Evolutionary conservation across 2,797 vertebrate species (phyloP).

Genomic region (Gymnocypris eckloni): DNA sequence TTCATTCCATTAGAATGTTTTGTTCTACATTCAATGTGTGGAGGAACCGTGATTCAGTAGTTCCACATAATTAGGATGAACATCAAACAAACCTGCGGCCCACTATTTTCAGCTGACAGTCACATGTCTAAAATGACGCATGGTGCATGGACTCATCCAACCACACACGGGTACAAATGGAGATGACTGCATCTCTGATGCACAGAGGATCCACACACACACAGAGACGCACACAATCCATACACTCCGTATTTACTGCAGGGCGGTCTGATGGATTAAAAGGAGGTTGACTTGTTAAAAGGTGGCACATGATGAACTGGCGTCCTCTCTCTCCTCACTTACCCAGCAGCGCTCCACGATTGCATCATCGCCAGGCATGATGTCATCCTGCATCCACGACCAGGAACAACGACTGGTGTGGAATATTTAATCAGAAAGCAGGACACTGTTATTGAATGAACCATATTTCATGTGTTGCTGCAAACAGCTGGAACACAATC

Average conservation of each 20-base stretch:
- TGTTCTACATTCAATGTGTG: neutral
- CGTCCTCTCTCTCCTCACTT: conserved; percentile 64
- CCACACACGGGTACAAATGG: neutral
- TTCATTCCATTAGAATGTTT: neutral
- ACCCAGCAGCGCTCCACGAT: conserved; percentile 71
- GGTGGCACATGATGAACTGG: conserved; percentile 73
- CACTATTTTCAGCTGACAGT: conserved; percentile 3
- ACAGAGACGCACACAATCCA: conserved; percentile 13
- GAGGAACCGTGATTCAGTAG: neutral
- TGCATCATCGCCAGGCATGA: conserved; percentile 81
- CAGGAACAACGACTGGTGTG: conserved; percentile 71
- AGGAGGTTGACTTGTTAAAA: conserved; percentile 66
- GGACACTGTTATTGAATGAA: conserved; percentile 41
- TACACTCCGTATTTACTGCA: conserved; percentile 52
- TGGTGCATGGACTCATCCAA: conserved; percentile 45
- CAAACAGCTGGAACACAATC: conserved; percentile 16
- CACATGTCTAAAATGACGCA: conserved; percentile 43
- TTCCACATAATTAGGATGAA: neutral
- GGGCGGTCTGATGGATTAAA: conserved; percentile 61
- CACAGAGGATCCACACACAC: conserved; percentile 13
- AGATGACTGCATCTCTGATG: conserved; percentile 26
- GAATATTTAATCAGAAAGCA: conserved; percentile 75
- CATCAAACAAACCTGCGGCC: neutral
- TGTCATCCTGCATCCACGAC: conserved; percentile 80
- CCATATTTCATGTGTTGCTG: conserved; percentile 16